Evolutionary conservation across 2,888 invertebrate genomes (phyloP), one percentile per base, ranked within the genome.

Genomic region (Pherbina coryleti): DNA sequence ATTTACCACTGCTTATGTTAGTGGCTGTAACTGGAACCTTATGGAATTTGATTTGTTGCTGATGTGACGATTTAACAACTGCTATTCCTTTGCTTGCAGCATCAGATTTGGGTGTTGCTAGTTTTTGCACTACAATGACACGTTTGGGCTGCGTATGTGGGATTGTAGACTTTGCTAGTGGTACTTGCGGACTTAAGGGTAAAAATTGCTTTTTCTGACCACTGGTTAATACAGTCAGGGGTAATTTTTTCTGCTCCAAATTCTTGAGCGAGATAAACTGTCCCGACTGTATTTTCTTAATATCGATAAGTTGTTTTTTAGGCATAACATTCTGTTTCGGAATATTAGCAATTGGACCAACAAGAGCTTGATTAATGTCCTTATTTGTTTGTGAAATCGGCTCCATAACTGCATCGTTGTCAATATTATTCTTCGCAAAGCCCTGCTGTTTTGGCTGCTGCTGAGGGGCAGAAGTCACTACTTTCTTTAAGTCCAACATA

Each of bases 21-120:
- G 62, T 5, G 49, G 62, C 53, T 2, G 76, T 11, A 25, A 71
- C 53, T 57, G 77, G 17, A 8, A 84, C 79, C 77, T 86, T 87
- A 19, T 84, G 78, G 4, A 85, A 82, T 25, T 85, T 84, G 9
- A 84, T 53, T 71, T 84, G 85, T 53, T 83, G 86, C 51, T 83
- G 85, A 4, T 84, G 84, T 31, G 80, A 31, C 44, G 79, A 34
- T 70, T 77, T 81, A 17, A 19, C 37, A 11, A 51, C 0, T 77
- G 78, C 66, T 79, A 82, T 0, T 76, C 51, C 28, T 79, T 81
- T n/a, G 17, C 55, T 49, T n/a, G 55, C 49, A 73, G 77, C 28
- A 76, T 51, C 51, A 22, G 55, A 5, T 73, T 76, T 76, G 55
- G 77, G 49, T 64, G 28, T 4, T 22, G 49, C 66, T n/a, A 76